Base-by-base conservation (phyloP, 64 coral and sea anemone species). In the Actinia tenebrosa region DNA sequence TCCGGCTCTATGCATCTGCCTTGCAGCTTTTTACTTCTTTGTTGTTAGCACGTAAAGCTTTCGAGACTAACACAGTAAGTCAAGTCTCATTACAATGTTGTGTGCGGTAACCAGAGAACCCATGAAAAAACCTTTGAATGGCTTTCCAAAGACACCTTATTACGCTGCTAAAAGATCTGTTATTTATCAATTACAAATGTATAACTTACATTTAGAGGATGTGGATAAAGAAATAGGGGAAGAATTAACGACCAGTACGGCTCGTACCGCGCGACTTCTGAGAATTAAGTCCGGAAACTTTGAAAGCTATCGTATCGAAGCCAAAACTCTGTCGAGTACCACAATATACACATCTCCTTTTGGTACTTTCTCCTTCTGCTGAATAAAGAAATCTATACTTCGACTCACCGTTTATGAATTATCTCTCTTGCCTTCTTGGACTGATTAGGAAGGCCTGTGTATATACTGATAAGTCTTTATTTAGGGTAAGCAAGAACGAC, bases 1-100 rank as follows among this genome's bases (percentile, higher is more conserved):
- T 83, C 80, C 80, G 44, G 80, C 45, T 83, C 17, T 83, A 53
- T 83, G 80, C 80, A 83, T 83, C 45, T 83, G 80, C 16, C 80
- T 53, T 83, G 54, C 45, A 83, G 80, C 45, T 83, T 58, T 83
- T 83, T 83, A 14, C 27, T 75, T 83, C 80, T 83, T 83, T 83
- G 80, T 83, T 83, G 44, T 53, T 44, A 83, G 69, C 69, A 83
- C 80, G 80, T 53, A 22, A 58, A 83, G 80, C 80, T 83, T 52
- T 83, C 54, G 46, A 58, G 80, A 75, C 69, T 30, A 42, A 75
- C 69, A 75, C 18, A 43, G 69, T 75, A 75, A 75, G 69, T 75
- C 37, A 75, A 75, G 11, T 26, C 23, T 75, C 69, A 75, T 75
- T 75, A 75, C 69, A 75, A 42, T 75, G 69, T 75, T 75, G 11